Percentiles rank a stretch among this genome's conserved stretches.
Conservation (phyloP, 1,140 invertebrate genomes). For the Calliphora vicina region DNA sequence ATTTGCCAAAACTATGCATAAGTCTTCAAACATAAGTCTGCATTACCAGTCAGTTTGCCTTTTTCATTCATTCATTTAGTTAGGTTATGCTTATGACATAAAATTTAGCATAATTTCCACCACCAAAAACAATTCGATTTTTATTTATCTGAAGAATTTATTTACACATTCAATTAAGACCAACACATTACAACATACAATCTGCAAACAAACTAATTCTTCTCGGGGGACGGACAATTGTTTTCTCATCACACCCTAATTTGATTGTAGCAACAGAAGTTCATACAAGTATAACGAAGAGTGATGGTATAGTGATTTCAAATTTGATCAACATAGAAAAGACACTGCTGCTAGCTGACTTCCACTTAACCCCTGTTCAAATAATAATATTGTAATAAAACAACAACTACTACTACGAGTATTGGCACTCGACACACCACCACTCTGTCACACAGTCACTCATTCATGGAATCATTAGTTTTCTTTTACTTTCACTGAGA, state of each 20-base stretch:
- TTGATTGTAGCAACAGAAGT: constrained; percentile 53
- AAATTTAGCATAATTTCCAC: constrained; percentile 7
- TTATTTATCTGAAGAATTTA: constrained; percentile 48
- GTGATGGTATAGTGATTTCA: constrained; percentile 33
- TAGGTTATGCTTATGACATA: not conserved
- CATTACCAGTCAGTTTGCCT: too few species aligned
- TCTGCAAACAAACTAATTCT: constrained; percentile 54
- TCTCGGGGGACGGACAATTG: constrained; percentile 60
- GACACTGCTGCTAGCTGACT: constrained; percentile 23
- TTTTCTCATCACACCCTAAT: constrained; percentile 64
- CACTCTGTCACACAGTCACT: too few species aligned
- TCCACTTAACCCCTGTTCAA: constrained; percentile 59
- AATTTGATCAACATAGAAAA: not conserved
- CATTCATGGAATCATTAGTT: constrained; percentile 29
- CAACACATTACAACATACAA: constrained; percentile 39
- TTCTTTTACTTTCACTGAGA: constrained; percentile 12
- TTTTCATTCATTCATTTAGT: too few species aligned
- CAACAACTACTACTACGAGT: not conserved
- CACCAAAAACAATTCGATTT: not conserved
- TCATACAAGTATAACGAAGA: constrained; percentile 1
- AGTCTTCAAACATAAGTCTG: too few species aligned
- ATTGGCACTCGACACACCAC: constrained; percentile 49
- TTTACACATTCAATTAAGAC: constrained; percentile 64
- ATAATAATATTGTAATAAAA: not conserved
- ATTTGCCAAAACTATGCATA: too few species aligned